Evolutionary conservation across 2,797 vertebrate genomes (phyloP).

Genomic region (Loris lydekkerianus): DNA sequence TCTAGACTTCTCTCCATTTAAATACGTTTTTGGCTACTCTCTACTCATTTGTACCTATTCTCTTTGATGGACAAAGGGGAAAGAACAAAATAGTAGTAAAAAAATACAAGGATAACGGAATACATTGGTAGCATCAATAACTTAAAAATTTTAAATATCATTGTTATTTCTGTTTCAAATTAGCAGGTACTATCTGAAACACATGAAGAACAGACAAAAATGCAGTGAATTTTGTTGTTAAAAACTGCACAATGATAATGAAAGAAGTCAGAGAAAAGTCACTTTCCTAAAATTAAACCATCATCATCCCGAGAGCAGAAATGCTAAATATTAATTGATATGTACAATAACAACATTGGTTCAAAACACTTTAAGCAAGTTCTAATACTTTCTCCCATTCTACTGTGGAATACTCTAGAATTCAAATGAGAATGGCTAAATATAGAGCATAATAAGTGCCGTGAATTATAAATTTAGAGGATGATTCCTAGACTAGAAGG

Average conservation of each 20-base stretch:
- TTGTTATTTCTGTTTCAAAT: constrained; percentile 59
- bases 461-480: constrained; percentile 60
- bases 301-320: constrained; percentile 17
- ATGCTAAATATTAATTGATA: constrained; percentile 25
- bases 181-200: constrained; percentile 44
- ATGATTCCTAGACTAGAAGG: constrained; percentile 46
- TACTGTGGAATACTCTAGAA: constrained; percentile 62
- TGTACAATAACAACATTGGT: background rate
- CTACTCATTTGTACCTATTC: constrained; percentile 45
- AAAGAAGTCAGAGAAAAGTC: constrained; percentile 63
- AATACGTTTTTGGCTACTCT: constrained; percentile 28
- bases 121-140: background rate
- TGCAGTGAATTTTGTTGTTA: constrained; percentile 34
- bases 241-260: constrained; percentile 67
- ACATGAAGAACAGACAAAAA: constrained; percentile 70
- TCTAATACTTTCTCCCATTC: constrained; percentile 48
- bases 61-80: background rate
- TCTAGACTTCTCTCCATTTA: background rate
- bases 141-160: constrained; percentile 48
- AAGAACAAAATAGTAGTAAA: constrained; percentile 17
- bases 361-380: constrained; percentile 61
- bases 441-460: constrained; percentile 21
- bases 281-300: constrained; percentile 58
- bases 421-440: constrained; percentile 64
- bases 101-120: background rate